These are phyloP conservation scores for Datnioides undecimradiatus DNA, from an alignment of 2,113 vertebrate species.

Conservation along the genomic window DNA sequence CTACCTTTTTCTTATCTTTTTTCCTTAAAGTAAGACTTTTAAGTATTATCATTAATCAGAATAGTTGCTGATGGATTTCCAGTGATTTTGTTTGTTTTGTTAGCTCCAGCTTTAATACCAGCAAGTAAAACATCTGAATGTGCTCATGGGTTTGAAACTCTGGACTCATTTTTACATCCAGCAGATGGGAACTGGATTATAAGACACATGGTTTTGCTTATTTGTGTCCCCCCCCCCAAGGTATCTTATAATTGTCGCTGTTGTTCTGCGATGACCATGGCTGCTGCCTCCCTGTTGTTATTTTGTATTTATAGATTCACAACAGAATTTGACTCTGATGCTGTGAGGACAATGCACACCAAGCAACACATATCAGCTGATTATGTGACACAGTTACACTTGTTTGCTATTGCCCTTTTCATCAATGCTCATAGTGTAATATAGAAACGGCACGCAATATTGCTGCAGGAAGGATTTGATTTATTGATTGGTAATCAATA, in stretches of 20 bases:
- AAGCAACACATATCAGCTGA: no score
- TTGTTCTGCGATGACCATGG: neutral
- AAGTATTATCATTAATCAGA: neutral
- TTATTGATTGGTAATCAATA: no score
- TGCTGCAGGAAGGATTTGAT: no score
- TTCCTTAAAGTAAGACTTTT: neutral
- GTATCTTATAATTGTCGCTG: neutral
- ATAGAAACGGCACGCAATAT: no score
- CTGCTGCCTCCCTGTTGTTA: neutral
- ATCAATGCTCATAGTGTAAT: no score
- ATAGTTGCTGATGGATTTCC: neutral
- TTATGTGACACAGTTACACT: no score
- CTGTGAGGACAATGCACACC: no score
- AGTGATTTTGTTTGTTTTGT: neutral
- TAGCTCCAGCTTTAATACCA: neutral
- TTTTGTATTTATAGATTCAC: neutral
- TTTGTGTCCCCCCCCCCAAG: neutral
- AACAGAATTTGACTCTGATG: neutral
- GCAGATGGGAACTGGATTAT: neutral
- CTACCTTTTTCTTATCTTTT: no score
- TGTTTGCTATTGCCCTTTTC: no score
- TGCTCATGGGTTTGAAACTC: neutral
- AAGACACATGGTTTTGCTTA: conserved; percentile 1
- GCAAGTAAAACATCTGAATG: neutral
- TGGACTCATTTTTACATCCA: neutral